Evolutionary conservation across 2,113 vertebrate species (phyloP).

Genomic region (Aspiorhynchus laticeps): DNA sequence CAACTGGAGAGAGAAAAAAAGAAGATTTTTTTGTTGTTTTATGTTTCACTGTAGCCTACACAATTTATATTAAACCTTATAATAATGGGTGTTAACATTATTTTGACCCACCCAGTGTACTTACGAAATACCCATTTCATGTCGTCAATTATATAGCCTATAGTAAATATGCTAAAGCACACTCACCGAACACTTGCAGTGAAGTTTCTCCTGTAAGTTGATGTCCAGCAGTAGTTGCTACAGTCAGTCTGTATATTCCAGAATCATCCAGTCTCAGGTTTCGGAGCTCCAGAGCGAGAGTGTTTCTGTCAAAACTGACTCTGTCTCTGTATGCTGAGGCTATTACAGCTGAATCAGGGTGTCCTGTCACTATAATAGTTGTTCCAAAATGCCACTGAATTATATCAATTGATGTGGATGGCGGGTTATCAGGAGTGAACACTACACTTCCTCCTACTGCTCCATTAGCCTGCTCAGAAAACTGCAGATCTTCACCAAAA

Average conservation of each 20-base stretch:
- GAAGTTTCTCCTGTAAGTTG: not conserved
- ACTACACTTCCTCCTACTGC: not conserved
- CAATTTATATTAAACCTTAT: too few relatives aligned
- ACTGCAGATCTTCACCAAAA: not conserved
- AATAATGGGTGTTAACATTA: too few relatives aligned
- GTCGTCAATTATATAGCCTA: not conserved
- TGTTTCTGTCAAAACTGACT: too few relatives aligned
- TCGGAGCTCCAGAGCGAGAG: too few relatives aligned
- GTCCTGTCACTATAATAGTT: not conserved
- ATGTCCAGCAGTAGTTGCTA: fast-evolving
- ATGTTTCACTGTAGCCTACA: too few relatives aligned
- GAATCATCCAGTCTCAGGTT: too few relatives aligned
- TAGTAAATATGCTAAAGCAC: not conserved
- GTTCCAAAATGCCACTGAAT: not conserved
- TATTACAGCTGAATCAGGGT: conserved; percentile 38
- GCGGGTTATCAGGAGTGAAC: not conserved
- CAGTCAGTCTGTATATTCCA: fast-evolving
- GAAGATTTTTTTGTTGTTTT: too few relatives aligned
- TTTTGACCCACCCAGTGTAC: too few relatives aligned
- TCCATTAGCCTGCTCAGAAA: not conserved
- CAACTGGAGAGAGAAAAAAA: too few relatives aligned
- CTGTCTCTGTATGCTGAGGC: fast-evolving
- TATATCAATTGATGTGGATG: fast-evolving
- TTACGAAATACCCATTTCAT: too few relatives aligned
- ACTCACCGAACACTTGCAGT: conserved; percentile 33